phyloP scores from a whole-genome alignment of 2,797 vertebrate species.

The Acrossocheilus wenchowensis region DNA sequence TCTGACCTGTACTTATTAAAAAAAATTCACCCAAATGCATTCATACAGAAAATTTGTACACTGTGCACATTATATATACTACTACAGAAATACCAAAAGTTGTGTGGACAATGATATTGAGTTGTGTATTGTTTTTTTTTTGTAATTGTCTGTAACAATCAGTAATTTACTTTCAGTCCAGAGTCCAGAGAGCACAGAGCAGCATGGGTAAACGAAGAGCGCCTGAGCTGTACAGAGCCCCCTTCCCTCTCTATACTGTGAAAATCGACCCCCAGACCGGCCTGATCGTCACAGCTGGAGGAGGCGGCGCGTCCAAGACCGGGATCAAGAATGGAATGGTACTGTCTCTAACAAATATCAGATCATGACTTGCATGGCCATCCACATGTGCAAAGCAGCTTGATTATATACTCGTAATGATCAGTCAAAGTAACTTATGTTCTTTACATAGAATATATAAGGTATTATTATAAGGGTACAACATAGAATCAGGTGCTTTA shows the following conservation, averaged over 20 bases:
- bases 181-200: conserved; percentile 17
- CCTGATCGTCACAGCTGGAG: conserved; percentile 88
- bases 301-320: conserved; percentile 91
- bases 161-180: conserved; percentile 24
- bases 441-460: not conserved
- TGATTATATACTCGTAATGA: not conserved
- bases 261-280: conserved; percentile 82
- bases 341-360: not conserved
- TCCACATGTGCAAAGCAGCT: not conserved
- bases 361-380: not conserved
- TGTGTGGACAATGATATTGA: not conserved
- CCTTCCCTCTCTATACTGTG: conserved; percentile 91
- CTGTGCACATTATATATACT: not conserved
- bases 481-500: not conserved
- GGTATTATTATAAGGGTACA: not conserved
- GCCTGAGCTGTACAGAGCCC: conserved; percentile 90
- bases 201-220: conserved; percentile 84
- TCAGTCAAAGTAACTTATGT: not conserved
- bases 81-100: not conserved
- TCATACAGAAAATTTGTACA: not conserved
- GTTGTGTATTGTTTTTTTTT: not conserved
- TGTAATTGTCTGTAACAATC: not conserved
- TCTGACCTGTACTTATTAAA: not conserved
- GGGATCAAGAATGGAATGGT: conserved; percentile 95
- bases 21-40: not conserved